A percentile compares a stretch with the other conserved stretches of the same genome.
Evolutionary conservation across 2,797 vertebrate species (phyloP).

Genomic region (Rachycentron canadum): DNA sequence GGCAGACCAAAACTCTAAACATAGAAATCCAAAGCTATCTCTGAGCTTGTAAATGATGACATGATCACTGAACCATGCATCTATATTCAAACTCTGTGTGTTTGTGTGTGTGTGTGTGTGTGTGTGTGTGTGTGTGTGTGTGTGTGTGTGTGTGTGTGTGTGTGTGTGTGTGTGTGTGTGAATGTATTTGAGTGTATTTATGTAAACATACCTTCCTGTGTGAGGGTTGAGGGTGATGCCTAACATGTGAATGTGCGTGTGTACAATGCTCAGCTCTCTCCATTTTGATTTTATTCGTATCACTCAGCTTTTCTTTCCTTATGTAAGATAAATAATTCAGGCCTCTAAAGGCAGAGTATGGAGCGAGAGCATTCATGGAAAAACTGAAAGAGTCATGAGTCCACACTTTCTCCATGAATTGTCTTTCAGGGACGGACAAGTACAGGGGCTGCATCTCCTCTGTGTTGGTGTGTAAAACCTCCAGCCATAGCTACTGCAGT

Average conservation of each 20-base stretch:
- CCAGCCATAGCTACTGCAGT: constrained; percentile 5
- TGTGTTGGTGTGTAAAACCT: constrained; percentile 18
- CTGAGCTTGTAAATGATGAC: constrained; percentile 13
- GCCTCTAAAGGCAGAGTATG: constrained; percentile 28
- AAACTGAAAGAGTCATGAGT: constrained; percentile 55
- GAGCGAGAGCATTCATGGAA: constrained; percentile 39
- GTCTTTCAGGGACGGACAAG: constrained; percentile 21
- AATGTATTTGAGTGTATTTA: constrained; percentile 3
- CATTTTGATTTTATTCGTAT: constrained; percentile 52
- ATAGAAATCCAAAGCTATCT: constrained; percentile 25
- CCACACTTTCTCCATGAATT: constrained; percentile 30
- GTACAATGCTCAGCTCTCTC: constrained; percentile 44
- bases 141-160: constrained; percentile 9
- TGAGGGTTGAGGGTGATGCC: constrained; percentile 18
- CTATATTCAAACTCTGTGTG: constrained; percentile 12
- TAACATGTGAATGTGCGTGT: constrained; percentile 41
- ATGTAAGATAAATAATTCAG: constrained; percentile 73
- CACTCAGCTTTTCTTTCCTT: constrained; percentile 48
- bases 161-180: constrained; percentile 14
- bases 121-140: constrained; percentile 9
- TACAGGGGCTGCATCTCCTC: constrained; percentile 44
- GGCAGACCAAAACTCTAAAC: constrained; percentile 23
- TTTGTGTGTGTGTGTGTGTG: constrained; percentile 13
- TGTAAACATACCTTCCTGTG: constrained; percentile 12
- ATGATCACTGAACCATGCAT: constrained; percentile 25